Conservation (phyloP, 2,888 invertebrate genomes). For the Nemotelus nigrinus region DNA sequence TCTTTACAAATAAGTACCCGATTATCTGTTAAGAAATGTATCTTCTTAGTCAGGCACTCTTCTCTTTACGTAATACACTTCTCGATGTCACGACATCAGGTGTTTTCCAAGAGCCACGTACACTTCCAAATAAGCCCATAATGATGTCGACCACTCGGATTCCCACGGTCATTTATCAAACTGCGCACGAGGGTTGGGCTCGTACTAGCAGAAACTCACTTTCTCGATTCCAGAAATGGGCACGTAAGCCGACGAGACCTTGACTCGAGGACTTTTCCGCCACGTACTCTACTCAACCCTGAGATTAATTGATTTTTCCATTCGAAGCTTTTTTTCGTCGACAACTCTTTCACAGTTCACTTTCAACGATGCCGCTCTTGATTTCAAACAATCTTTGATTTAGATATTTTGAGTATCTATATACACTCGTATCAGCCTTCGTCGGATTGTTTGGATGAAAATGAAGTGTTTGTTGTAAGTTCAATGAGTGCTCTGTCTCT, state of each 20-base stretch:
- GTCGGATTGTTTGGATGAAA: neutral
- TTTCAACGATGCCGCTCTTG: neutral
- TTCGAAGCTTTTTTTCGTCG: too few species aligned
- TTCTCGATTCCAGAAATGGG: neutral
- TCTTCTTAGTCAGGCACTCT: neutral
- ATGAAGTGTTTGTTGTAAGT: neutral
- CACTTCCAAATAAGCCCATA: too few species aligned
- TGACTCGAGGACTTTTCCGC: neutral
- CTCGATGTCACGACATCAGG: neutral
- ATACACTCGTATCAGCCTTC: neutral
- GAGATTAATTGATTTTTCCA: neutral
- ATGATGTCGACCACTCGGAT: neutral
- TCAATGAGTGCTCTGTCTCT: neutral
- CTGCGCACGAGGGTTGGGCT: neutral
- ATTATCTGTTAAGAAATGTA: too few species aligned
- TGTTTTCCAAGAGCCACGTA: too few species aligned
- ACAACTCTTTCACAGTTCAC: neutral
- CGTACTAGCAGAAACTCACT: neutral
- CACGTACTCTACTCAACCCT: neutral
- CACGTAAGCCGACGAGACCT: neutral
- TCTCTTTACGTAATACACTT: neutral
- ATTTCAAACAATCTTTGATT: too few species aligned
- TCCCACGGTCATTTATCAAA: constrained; percentile 9
- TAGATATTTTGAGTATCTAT: too few species aligned
- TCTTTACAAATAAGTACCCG: too few species aligned